Percentiles rank a stretch among this genome's conserved stretches.
These are phyloP conservation scores for Dicentrarchus labrax DNA, from an alignment of 2,113 vertebrate species.

Conservation along the genomic window DNA sequence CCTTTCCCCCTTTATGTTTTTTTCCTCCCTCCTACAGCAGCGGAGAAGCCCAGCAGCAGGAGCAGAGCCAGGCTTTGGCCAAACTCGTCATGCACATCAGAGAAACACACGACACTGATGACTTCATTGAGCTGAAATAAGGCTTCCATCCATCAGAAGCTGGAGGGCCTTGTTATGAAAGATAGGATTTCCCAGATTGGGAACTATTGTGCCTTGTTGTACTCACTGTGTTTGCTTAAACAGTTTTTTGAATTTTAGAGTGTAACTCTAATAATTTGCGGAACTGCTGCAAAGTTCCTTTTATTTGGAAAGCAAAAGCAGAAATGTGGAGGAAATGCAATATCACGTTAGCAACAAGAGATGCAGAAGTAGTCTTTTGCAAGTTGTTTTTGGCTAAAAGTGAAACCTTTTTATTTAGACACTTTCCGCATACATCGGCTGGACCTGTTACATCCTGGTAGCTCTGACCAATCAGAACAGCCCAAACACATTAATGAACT, in stretches of 20 bases:
- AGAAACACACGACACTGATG: conserved; percentile 74
- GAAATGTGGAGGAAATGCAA: conserved; percentile 56
- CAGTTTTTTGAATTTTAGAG: background rate
- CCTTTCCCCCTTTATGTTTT: conserved; percentile 52
- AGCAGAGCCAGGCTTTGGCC: conserved; percentile 63
- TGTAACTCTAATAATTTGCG: background rate
- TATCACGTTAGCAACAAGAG: background rate
- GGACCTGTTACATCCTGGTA: background rate
- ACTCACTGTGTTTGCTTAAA: background rate
- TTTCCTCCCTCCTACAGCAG: conserved; percentile 40
- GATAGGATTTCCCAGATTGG: conserved; percentile 50
- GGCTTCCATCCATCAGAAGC: conserved; percentile 62
- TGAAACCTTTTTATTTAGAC: conserved; percentile 42
- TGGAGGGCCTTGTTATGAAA: conserved; percentile 57
- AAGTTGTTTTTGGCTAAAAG: conserved; percentile 30
- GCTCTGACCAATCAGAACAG: conserved; percentile 30
- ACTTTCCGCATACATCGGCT: background rate
- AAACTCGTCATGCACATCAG: conserved; percentile 77
- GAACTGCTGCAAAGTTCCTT: conserved; percentile 47
- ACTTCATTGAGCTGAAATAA: conserved; percentile 73
- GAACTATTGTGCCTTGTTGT: conserved; percentile 15
- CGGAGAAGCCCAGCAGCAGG: conserved; percentile 65
- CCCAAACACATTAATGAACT: conserved; percentile 16
- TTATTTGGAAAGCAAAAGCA: conserved; percentile 61
- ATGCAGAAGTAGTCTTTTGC: conserved; percentile 64